Percentiles rank a stretch among this genome's conserved stretches.
Evolutionary conservation across 2,797 vertebrate species (phyloP).

Genomic region (Sardinella longiceps): DNA sequence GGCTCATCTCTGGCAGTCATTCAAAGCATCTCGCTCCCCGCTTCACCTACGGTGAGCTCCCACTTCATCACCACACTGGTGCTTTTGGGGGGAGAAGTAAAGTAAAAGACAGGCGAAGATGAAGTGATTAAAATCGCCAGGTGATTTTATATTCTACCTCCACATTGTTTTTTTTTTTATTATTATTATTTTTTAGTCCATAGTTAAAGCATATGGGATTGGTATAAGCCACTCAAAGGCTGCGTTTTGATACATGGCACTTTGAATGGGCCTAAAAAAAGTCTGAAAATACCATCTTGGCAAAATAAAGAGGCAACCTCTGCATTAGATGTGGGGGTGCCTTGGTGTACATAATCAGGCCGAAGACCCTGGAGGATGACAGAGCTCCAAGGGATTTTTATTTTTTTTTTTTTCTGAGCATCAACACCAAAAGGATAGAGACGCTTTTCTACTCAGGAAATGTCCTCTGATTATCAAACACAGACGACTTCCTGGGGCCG

Average conservation of each 20-base stretch:
- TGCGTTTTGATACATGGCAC: neutral
- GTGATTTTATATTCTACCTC: too few relatives aligned
- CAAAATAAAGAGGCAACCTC: neutral
- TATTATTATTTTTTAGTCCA: too few relatives aligned
- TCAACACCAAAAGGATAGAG: conserved; percentile 11
- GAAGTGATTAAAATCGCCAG: neutral
- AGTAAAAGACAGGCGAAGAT: neutral
- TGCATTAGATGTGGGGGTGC: neutral
- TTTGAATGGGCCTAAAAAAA: neutral
- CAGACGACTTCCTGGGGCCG: neutral
- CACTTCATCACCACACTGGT: neutral
- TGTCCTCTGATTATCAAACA: neutral
- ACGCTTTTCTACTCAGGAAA: neutral
- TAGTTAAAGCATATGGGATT: too few relatives aligned
- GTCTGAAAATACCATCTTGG: neutral
- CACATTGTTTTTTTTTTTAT: too few relatives aligned
- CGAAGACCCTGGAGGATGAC: neutral
- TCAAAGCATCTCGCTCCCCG: conserved; percentile 37
- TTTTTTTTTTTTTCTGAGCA: too few relatives aligned
- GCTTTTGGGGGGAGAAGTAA: neutral
- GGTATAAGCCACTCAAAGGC: too few relatives aligned
- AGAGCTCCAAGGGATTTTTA: neutral
- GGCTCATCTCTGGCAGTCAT: conserved; percentile 36
- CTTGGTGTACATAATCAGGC: neutral
- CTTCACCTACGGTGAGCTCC: neutral